Evolutionary conservation across 1,140 invertebrate species (phyloP).

Genomic region (Panagrolaimus sp.): DNA sequence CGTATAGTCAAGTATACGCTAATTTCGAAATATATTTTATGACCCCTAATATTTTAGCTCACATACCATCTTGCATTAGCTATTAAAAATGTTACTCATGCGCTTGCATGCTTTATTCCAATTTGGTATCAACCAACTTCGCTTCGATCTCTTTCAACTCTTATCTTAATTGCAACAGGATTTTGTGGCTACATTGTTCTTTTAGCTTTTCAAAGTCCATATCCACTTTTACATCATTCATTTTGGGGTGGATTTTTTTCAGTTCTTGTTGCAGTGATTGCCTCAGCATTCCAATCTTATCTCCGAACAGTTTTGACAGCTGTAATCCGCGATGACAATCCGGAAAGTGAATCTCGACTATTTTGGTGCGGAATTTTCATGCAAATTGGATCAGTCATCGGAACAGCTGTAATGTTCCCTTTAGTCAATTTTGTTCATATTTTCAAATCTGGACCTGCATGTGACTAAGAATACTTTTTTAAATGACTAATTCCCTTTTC

Average conservation of each 20-base stretch:
- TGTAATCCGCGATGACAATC: conserved; percentile 12
- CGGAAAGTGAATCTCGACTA: neutral
- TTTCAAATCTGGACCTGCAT: conserved; percentile 29
- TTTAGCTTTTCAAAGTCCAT: conserved; percentile 16
- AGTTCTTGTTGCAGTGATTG: neutral
- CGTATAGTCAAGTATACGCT: conserved; percentile 10
- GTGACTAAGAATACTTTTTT: too few species aligned
- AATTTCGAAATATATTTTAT: neutral
- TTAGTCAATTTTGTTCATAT: conserved; percentile 39
- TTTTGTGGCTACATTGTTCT: conserved; percentile 13
- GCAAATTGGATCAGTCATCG: conserved; percentile 40
- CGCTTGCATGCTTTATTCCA: conserved; percentile 15
- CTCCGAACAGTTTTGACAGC: conserved; percentile 12
- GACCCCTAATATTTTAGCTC: neutral
- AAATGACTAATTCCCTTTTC: too few species aligned
- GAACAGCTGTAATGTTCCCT: conserved; percentile 41
- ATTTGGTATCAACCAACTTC: conserved; percentile 13
- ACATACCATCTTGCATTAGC: conserved; percentile 22
- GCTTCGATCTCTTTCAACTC: neutral
- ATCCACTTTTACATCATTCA: neutral
- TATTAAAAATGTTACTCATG: neutral
- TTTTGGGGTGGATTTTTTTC: conserved; percentile 8
- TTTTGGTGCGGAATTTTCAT: conserved; percentile 19
- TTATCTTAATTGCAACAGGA: neutral
- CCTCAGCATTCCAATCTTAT: neutral